Evolutionary conservation across 2,888 invertebrate genomes (phyloP).

Genomic region (Sympetrum striolatum): DNA sequence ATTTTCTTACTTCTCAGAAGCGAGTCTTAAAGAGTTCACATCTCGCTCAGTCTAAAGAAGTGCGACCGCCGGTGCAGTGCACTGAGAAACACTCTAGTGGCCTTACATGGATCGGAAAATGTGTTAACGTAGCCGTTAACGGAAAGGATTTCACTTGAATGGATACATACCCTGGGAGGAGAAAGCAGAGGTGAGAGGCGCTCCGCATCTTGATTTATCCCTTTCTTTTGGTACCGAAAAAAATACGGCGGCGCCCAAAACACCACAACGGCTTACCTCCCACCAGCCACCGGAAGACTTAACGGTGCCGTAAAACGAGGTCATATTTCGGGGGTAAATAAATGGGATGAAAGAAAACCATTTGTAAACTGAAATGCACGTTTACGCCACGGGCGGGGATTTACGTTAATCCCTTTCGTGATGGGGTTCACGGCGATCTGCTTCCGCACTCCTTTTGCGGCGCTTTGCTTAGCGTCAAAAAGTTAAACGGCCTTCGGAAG

Average conservation of each 20-base stretch:
- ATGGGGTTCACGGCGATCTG: background rate
- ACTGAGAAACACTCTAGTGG: too few relatives aligned
- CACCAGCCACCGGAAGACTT: background rate
- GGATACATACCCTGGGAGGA: background rate
- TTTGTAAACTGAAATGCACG: background rate
- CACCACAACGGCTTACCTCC: background rate
- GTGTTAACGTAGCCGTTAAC: too few relatives aligned
- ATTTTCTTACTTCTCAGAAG: too few relatives aligned
- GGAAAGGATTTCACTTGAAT: background rate
- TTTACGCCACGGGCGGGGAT: background rate
- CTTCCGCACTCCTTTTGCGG: too few relatives aligned
- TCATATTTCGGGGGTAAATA: background rate
- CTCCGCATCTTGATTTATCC: background rate
- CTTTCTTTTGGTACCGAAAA: background rate
- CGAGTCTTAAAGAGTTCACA: too few relatives aligned
- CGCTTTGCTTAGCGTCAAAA: too few relatives aligned
- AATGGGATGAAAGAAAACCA: background rate
- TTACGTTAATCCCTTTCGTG: background rate
- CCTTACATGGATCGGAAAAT: too few relatives aligned
- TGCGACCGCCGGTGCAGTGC: too few relatives aligned
- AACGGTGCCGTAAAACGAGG: background rate
- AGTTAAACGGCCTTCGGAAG: too few relatives aligned
- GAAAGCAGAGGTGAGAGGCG: background rate
- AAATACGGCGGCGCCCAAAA: background rate
- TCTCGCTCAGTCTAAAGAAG: too few relatives aligned